Percentiles rank a stretch among this genome's conserved stretches.
Evolutionary conservation across 2,797 vertebrate species (phyloP).

Genomic region (Danio kyathit): DNA sequence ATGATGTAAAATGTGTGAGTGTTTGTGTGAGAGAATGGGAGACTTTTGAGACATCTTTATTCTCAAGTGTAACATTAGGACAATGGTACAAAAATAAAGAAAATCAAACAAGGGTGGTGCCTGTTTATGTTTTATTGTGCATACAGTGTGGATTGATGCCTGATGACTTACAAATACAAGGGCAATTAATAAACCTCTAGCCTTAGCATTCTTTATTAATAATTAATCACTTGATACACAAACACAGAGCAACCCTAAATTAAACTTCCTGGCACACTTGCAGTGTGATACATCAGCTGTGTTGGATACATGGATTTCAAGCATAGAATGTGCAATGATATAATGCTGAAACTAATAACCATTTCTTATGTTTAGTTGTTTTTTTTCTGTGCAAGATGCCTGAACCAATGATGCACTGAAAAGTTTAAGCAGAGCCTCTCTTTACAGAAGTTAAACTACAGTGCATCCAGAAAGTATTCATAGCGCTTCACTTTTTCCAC

Average conservation of each 20-base stretch:
- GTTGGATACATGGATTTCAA: conserved; percentile 18
- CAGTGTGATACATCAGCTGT: conserved; percentile 19
- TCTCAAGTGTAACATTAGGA: conserved; percentile 77
- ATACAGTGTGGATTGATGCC: neutral
- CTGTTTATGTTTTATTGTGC: conserved; percentile 17
- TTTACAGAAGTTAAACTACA: neutral
- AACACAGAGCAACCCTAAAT: conserved; percentile 39
- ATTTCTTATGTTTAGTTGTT: neutral
- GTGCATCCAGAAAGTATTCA: too few species aligned
- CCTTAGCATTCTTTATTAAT: conserved; percentile 52
- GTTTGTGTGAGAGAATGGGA: conserved; percentile 66
- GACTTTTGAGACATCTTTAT: conserved; percentile 69
- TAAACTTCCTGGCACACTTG: conserved; percentile 23
- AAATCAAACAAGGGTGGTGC: conserved; percentile 63
- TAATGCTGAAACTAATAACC: conserved; percentile 16
- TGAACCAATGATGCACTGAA: conserved; percentile 41
- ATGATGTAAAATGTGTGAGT: conserved; percentile 46
- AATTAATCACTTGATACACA: conserved; percentile 42
- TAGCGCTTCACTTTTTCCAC: too few species aligned
- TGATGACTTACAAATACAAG: conserved; percentile 11
- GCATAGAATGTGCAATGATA: conserved; percentile 14
- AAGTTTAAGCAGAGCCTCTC: neutral
- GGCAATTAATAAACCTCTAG: neutral
- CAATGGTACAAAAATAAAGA: conserved; percentile 61
- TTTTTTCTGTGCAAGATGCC: neutral